phyloP scores from a whole-genome alignment of 2,113 vertebrate species.

The Alces alces region DNA sequence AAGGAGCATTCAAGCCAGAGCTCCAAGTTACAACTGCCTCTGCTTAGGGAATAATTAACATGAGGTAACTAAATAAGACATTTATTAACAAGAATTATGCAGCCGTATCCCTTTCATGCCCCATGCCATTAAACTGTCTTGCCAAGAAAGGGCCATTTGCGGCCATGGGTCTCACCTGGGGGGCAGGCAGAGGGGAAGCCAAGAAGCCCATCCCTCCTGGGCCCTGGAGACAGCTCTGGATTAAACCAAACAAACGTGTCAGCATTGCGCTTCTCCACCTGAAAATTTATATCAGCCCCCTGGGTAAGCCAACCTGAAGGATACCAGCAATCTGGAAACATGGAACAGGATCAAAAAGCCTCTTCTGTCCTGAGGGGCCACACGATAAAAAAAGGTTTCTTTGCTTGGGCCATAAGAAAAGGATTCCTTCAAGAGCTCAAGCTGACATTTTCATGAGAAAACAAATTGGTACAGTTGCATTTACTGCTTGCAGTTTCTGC shows the following conservation, averaged over 20 bases:
- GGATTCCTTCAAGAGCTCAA: constrained; percentile 34
- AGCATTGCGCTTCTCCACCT: not conserved
- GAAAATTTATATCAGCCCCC: not conserved
- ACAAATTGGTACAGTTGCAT: constrained; percentile 50
- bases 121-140: constrained; percentile 31
- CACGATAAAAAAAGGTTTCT: constrained; percentile 33
- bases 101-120: not conserved
- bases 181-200: not conserved
- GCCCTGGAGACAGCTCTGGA: not conserved
- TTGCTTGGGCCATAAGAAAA: constrained; percentile 36
- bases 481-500: constrained; percentile 47
- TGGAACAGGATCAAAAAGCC: constrained; percentile 47
- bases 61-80: constrained; percentile 37
- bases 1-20: not conserved
- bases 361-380: constrained; percentile 36
- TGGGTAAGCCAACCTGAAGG: not conserved
- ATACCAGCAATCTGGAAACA: constrained; percentile 40
- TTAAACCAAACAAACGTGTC: not conserved
- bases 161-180: constrained; percentile 37
- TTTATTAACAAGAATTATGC: constrained; percentile 49
- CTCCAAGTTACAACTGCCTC: not conserved
- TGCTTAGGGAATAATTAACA: constrained; percentile 38
- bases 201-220: not conserved
- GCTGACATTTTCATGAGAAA: constrained; percentile 69
- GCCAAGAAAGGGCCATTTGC: not conserved